phyloP scores from a whole-genome alignment of 53 echinoderm and acorn worm genomes.

The Arbacia lixula region DNA sequence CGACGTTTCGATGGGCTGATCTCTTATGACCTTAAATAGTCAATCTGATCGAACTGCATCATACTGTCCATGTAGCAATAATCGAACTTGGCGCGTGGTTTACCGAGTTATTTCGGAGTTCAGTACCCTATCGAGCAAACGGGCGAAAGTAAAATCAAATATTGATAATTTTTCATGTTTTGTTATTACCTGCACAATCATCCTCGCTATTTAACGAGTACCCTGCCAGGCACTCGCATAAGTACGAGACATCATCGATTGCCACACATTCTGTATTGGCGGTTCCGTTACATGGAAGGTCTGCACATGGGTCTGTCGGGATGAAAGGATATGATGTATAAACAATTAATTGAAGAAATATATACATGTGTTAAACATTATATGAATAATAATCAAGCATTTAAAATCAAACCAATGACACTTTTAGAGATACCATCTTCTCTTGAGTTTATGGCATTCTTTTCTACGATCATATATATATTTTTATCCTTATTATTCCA shows the following conservation, averaged over 20 bases:
- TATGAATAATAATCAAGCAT: background rate
- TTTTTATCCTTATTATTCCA: too few species aligned
- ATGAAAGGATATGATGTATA: background rate
- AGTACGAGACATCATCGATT: background rate
- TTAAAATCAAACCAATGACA: background rate
- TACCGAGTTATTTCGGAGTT: too few species aligned
- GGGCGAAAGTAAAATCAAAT: too few species aligned
- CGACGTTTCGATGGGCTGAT: too few species aligned
- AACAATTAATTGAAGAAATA: too few species aligned
- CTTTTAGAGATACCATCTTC: background rate
- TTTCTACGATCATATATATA: too few species aligned
- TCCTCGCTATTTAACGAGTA: background rate
- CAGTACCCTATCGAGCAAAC: too few species aligned
- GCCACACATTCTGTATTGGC: background rate
- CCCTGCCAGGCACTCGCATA: background rate
- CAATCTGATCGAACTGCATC: too few species aligned
- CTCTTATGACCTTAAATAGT: too few species aligned
- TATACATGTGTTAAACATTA: background rate
- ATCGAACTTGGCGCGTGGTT: too few species aligned
- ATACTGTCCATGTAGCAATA: too few species aligned
- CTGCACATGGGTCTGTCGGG: background rate
- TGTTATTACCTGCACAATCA: constrained; percentile 15
- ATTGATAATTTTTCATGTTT: too few species aligned
- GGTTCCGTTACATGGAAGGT: background rate
- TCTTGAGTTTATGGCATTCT: background rate